Evolutionary conservation across 2,888 invertebrate genomes (phyloP).

Genomic region (Patella ulyssiponensis): DNA sequence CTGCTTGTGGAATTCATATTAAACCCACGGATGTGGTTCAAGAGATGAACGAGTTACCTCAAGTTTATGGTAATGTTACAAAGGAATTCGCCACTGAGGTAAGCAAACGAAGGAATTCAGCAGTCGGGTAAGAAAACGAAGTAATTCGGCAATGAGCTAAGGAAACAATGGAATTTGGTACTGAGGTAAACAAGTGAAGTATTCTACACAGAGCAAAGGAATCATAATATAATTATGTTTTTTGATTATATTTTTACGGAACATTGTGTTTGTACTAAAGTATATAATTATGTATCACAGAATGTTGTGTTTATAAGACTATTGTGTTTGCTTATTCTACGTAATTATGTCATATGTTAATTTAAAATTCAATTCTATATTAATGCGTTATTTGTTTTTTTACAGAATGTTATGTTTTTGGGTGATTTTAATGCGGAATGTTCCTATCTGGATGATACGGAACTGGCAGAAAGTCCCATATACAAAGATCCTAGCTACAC

Average conservation of each 20-base stretch:
- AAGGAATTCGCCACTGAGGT: neutral
- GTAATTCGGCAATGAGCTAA: neutral
- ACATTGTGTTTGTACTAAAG: no score
- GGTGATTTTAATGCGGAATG: slow-evolving; percentile 66
- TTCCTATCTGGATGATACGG: slow-evolving; percentile 42
- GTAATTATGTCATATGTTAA: no score
- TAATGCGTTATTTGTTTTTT: neutral
- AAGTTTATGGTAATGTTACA: slow-evolving; percentile 20
- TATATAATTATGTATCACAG: no score
- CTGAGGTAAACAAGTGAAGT: no score
- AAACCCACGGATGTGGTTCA: slow-evolving; percentile 47
- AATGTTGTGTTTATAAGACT: no score
- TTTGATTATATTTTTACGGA: no score
- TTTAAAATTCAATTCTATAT: no score
- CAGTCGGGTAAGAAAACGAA: neutral
- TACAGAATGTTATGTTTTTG: slow-evolving; percentile 52
- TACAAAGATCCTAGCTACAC: slow-evolving; percentile 31
- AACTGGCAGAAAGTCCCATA: slow-evolving; percentile 19
- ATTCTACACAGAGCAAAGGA: no score
- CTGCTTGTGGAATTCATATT: slow-evolving; percentile 48
- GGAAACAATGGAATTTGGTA: neutral
- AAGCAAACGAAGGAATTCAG: neutral
- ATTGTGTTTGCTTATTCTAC: no score
- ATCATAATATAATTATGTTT: no score
- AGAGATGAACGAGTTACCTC: slow-evolving; percentile 44